These are phyloP conservation scores for Hydroisotoma schaefferi DNA, from an alignment of 2,888 invertebrate genomes.

Conservation along the genomic window DNA sequence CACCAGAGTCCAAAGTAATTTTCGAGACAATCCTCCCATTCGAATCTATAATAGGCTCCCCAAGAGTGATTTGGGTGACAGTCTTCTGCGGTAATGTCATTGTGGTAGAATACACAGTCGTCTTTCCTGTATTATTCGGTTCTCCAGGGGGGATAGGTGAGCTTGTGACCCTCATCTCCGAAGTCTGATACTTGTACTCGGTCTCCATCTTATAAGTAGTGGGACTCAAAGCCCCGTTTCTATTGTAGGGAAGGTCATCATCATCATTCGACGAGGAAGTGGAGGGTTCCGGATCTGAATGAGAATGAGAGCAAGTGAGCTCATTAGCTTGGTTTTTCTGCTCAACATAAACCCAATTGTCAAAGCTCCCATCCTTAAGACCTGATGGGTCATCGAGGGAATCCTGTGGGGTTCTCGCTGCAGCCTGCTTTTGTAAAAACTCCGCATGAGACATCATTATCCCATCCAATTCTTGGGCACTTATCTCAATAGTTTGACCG, in stretches of 20 bases:
- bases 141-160: slow-evolving; percentile 51
- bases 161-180: slow-evolving; percentile 45
- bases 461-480: slow-evolving; percentile 48
- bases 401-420: slow-evolving; percentile 8
- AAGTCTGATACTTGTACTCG: slow-evolving; percentile 38
- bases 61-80: slow-evolving; percentile 41
- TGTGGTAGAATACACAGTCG: slow-evolving; percentile 42
- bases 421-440: slow-evolving; percentile 45
- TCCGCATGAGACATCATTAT: slow-evolving; percentile 50
- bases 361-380: slow-evolving; percentile 49
- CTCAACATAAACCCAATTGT: slow-evolving; percentile 53
- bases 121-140: slow-evolving; percentile 48
- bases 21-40: slow-evolving; percentile 43
- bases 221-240: slow-evolving; percentile 40
- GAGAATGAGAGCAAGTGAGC: slow-evolving; percentile 28
- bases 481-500: slow-evolving; percentile 48
- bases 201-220: slow-evolving; percentile 47
- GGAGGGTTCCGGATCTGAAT: slow-evolving; percentile 37
- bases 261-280: slow-evolving; percentile 40
- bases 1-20: slow-evolving; percentile 34
- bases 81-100: slow-evolving; percentile 47
- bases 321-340: slow-evolving; percentile 45
- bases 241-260: slow-evolving; percentile 36
- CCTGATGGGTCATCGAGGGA: slow-evolving; percentile 34
- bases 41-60: slow-evolving; percentile 36